Percentiles rank a stretch among this genome's conserved stretches.
phyloP scores from a whole-genome alignment of 2,113 vertebrate species.

The Ibidorhyncha struthersii region DNA sequence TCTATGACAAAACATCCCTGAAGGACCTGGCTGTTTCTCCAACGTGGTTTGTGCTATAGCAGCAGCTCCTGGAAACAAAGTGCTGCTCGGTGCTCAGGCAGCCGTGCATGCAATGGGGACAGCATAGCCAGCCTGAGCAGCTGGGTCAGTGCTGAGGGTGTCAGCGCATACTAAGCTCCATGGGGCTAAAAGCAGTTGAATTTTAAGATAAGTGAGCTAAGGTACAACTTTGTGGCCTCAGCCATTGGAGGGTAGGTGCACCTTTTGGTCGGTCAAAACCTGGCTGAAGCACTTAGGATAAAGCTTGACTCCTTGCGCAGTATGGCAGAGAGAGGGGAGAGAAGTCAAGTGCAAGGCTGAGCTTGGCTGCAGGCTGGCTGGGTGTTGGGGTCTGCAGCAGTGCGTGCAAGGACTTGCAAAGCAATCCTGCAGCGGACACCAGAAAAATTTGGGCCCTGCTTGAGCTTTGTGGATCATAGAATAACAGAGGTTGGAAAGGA shows the following conservation, averaged over 20 bases:
- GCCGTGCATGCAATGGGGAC: accelerated
- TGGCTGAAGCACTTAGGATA: not conserved
- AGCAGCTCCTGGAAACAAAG: not conserved
- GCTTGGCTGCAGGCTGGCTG: not conserved
- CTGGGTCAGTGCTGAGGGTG: not conserved
- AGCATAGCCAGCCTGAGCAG: not conserved
- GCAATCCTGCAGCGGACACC: not conserved
- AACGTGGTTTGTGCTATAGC: not conserved
- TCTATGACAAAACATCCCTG: not conserved
- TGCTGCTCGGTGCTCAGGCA: not conserved
- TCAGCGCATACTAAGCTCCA: not conserved
- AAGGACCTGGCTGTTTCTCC: not conserved
- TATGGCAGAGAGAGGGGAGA: not conserved
- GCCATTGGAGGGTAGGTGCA: not conserved
- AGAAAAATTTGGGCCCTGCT: not conserved
- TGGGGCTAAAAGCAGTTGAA: not conserved
- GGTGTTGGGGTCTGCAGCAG: not conserved
- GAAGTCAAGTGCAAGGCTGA: not conserved
- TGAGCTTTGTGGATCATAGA: not conserved
- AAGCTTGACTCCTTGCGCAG: not conserved
- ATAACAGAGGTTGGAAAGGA: not conserved
- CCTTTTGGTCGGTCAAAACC: not conserved
- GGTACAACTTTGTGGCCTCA: not conserved
- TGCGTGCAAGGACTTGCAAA: not conserved
- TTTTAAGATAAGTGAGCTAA: not conserved